These are phyloP conservation scores for Ctenosaura bakeri DNA, from an alignment of 2,797 vertebrate species.

Conservation along the genomic window DNA sequence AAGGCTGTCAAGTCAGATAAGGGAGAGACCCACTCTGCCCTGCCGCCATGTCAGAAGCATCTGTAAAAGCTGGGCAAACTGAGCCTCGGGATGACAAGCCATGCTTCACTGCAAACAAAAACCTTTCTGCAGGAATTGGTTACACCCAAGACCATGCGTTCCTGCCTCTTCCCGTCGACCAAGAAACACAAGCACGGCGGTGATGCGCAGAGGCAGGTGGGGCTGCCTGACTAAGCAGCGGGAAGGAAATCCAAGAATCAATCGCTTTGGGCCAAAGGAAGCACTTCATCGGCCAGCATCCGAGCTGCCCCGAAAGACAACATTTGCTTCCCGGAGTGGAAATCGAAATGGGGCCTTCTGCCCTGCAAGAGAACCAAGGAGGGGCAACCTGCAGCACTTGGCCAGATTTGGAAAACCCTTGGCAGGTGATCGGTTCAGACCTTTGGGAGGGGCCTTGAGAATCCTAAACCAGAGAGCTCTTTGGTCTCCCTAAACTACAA, in stretches of 20 bases:
- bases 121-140: background rate
- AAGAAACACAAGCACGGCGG: too few species aligned
- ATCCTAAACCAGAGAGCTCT: too few species aligned
- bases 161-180: background rate
- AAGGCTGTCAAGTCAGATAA: constrained; percentile 45
- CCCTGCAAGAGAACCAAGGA: background rate
- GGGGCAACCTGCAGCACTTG: too few species aligned
- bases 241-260: too few species aligned
- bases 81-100: rapidly evolving
- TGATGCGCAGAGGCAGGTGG: background rate
- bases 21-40: constrained; percentile 13
- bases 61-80: rapidly evolving
- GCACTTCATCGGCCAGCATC: too few species aligned
- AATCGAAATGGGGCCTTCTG: background rate
- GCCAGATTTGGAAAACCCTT: background rate
- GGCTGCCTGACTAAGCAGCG: too few species aligned
- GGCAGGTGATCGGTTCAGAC: background rate
- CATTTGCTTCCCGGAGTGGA: too few species aligned
- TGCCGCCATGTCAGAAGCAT: constrained; percentile 25
- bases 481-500: too few species aligned
- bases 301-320: too few species aligned
- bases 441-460: too few species aligned
- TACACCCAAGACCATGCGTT: background rate
- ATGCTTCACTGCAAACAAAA: background rate
- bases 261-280: too few species aligned